Conservation (phyloP, 2,888 invertebrate genomes). For the Allacma fusca region DNA sequence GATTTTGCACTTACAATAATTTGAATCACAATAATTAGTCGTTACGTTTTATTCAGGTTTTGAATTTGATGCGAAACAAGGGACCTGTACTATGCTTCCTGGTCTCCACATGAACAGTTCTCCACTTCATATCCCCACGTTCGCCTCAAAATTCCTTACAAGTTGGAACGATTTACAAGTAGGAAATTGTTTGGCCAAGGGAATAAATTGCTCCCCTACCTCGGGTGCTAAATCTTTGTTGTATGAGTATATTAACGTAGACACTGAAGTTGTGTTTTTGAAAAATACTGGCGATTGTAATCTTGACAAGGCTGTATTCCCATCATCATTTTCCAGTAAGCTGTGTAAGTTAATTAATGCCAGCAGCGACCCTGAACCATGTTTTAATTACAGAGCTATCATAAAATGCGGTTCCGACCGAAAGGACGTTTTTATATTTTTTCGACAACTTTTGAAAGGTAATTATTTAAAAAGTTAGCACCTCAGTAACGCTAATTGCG, state of each 20-base stretch:
- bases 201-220: not conserved
- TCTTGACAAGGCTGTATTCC: not conserved
- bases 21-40: not conserved
- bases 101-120: not conserved
- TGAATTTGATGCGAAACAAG: not conserved
- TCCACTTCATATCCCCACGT: not conserved
- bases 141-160: not conserved
- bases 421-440: not conserved
- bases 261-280: not conserved
- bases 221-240: not conserved
- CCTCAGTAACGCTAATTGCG: not conserved
- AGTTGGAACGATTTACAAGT: not conserved
- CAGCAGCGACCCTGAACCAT: not conserved
- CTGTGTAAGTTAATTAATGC: not conserved
- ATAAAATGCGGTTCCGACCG: not conserved
- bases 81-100: not conserved
- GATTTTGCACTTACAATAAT: not conserved
- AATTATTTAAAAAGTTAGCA: not conserved
- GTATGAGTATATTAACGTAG: not conserved
- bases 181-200: not conserved
- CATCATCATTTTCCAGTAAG: not conserved
- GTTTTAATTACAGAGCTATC: not conserved
- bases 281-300: not conserved
- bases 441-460: not conserved
- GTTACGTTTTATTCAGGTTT: not conserved